Base-by-base conservation (phyloP, 2,113 vertebrate genomes). In the Carassius gibelio region DNA sequence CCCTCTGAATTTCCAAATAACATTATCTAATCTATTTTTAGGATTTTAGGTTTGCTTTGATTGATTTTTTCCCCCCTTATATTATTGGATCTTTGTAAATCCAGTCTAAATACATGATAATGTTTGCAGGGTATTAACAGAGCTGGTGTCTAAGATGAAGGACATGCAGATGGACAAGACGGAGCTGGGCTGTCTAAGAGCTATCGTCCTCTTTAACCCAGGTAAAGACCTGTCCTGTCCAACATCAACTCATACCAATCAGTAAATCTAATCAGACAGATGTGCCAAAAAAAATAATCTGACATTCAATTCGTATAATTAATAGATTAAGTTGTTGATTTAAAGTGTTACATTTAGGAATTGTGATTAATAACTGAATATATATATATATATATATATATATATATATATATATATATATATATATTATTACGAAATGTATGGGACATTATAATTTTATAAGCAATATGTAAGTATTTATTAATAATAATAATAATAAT, bases 161-260 rank as follows among this genome's bases (percentile, higher is more conserved):
- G 96, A 96, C 88, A 96, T 96, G 96, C 95, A 95, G 92, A 96
- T 96, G 96, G 96, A 96, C 64, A 96, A 96, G 86, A 95, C 96
- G 0, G 96, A 96, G 92, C 89, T 96, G 87, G 96, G 96, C 0
- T 96, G 96, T 88, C 93, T 96, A 75, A 91, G 96, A 76, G 96
- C 96, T 90, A 96, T 96, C 1, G 96, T 96, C 50, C 92, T 96
- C 10, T 96, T 96, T 77, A 96, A 96, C 88, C 96, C 96, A 89
- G 96, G 96, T 96, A 48, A 26, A 26, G 14, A 52, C 42, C 42
- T 66, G 23, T 68, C 26, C 61, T 21, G n/a, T 11, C 2, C n/a
- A 52, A 52, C n/a, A 15, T 23, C 5, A 23, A 17, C 21, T 23
- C 15, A 74, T 21, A 45, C 38, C 9, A 26, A 52, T 14, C 7